Base-by-base conservation (phyloP, 1,140 invertebrate genomes). In the Papilio helenus region DNA sequence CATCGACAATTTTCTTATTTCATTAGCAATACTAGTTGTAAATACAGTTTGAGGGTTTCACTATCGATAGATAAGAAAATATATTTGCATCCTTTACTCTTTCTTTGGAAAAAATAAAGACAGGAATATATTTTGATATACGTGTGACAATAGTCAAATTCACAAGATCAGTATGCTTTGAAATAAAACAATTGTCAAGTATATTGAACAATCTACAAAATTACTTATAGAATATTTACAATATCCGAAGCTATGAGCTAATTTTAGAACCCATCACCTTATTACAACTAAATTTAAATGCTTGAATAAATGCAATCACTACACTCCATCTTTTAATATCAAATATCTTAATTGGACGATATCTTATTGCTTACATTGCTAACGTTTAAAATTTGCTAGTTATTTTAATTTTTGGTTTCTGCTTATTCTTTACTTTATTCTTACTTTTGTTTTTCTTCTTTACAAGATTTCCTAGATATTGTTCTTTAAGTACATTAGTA, bases 201-300 rank as follows among this genome's bases (percentile, higher is more conserved):
- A 55, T 73, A 20, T 12, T 68, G 68, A 18, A 42, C n/a, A 8
- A 76, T 18, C 12, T 72, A 71, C 39, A n/a, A n/a, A n/a, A n/a
- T n/a, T n/a, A n/a, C n/a, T n/a, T n/a, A n/a, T n/a, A 46, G 20
- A 89, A 91, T 90, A 93, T 93, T 91, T 93, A 92, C 91, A 92
- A 88, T 44, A 84, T 80, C 83, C 83, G 81, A 72, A 68, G 12
- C 26, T 68, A 5, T 3, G 9, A 26, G 2, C 23, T 65, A 34
- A 68, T 16, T 68, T 16, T 68, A 68, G 61, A 4, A 68, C 79
- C 87, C 87, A 79, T 72, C 84, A 88, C 85, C 85, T 76, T 65
- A 42, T 79, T 77, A 68, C 61, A 14, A 5, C 20, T 74, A 44
- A 77, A 23, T 72, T 79, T 79, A 85, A 87, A 84, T 87, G 80